phyloP scores from a whole-genome alignment of 2,797 vertebrate genomes.

The Falco peregrinus region DNA sequence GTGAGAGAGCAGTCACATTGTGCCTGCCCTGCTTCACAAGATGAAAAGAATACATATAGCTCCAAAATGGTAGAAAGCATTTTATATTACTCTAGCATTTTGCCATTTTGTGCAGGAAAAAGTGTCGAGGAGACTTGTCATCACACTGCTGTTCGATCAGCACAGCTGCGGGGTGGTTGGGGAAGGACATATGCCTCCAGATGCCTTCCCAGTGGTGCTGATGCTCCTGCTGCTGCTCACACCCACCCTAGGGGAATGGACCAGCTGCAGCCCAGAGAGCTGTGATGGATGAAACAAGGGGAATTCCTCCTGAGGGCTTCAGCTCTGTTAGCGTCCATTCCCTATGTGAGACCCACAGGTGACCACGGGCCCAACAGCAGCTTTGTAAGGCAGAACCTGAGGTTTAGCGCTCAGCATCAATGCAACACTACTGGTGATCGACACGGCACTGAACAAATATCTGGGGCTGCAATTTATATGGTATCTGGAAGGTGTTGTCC shows the following conservation, averaged over 20 bases:
- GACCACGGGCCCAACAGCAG: accelerated
- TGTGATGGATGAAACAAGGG: not conserved
- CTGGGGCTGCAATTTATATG: not conserved
- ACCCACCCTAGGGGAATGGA: not conserved
- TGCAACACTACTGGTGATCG: not conserved
- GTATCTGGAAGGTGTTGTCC: not conserved
- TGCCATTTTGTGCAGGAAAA: not conserved
- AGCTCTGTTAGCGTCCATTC: not conserved
- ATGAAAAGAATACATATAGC: not conserved
- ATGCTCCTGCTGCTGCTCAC: not conserved
- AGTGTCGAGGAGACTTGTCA: not conserved
- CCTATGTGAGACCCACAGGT: not conserved
- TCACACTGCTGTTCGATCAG: not conserved
- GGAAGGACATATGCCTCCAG: not conserved
- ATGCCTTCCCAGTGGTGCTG: not conserved
- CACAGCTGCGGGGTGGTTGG: not conserved
- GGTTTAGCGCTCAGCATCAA: not conserved
- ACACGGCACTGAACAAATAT: accelerated
- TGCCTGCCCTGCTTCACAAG: not conserved
- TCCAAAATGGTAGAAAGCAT: not conserved
- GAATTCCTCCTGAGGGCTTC: not conserved
- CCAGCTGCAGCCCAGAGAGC: not conserved
- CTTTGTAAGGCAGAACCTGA: not conserved
- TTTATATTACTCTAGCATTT: conserved; percentile 27
- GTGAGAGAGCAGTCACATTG: not conserved